Base-by-base conservation (phyloP, 2,888 invertebrate species). In the Rhingia rostrata region DNA sequence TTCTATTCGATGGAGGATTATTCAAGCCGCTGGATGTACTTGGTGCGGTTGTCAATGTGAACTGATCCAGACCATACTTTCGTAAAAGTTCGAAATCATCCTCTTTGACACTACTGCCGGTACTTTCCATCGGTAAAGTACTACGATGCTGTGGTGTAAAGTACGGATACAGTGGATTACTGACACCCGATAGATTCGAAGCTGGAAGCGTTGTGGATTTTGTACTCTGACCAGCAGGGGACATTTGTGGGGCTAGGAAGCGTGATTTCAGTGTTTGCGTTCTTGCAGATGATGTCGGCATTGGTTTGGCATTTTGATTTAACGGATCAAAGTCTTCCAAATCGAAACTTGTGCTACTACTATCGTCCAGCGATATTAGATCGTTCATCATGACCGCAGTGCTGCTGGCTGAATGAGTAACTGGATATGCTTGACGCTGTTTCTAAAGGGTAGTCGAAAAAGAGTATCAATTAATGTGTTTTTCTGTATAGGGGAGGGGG, bases 311-410 rank as follows among this genome's bases (percentile, higher is more conserved):
- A 87, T 91, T 91, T 86, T 90, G 89, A 88, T 92, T 92, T 22
- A 95, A 90, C 10, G 95, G 95, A 90, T 95, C 95, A 87, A 95
- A 95, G 88, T 95, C 95, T 87, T 95, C 94, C 56, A 93, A 89
- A 87, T 92, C 92, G 87, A 94, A 94, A 88, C 93, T 93, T 60
- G 89, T 88, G 75, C 93, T 93, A 56, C 93, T 93, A 81, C 94
- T 94, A 90, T 95, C 94, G 90, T 95, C 94, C 88, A 95, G 91
- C 87, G 94, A 93, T 88, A 95, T 95, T 86, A 95, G 92, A 92
- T 95, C 94, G 89, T 93, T 93, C 84, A 92, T 93, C 84, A 92
- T 92, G 79, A 84, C 79, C 32, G 84, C 84, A 47, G 84, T 70
- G 12, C 74, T 69, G 43, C 84, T 84, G 64, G 84, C 84, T 74